phyloP scores from a whole-genome alignment of 2,888 invertebrate species.

The Lathronympha strigana region DNA sequence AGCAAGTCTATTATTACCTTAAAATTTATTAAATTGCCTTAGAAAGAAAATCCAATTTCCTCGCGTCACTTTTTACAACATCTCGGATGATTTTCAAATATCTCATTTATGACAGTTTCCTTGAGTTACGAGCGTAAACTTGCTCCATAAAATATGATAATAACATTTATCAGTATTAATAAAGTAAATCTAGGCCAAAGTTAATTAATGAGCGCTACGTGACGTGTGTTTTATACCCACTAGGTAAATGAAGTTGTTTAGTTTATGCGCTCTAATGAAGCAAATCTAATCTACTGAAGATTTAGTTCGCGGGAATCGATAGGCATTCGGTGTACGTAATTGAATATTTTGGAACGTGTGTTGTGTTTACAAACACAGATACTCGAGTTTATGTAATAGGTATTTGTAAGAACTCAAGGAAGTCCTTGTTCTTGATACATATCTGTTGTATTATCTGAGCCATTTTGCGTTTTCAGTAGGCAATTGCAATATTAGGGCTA shows the following conservation, averaged over 20 bases:
- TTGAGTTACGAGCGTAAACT: conserved; percentile 15
- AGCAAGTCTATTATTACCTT: not conserved
- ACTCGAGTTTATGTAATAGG: no score
- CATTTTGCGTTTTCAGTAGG: no score
- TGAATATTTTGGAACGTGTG: not conserved
- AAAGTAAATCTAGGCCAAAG: conserved; percentile 20
- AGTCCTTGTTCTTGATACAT: no score
- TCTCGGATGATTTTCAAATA: conserved; percentile 12
- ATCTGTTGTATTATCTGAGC: no score
- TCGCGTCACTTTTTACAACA: not conserved
- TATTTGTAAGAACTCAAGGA: no score
- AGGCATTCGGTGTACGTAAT: not conserved
- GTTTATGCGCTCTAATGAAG: conserved; percentile 24
- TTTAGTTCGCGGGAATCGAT: conserved; percentile 1
- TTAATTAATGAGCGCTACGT: conserved; percentile 24
- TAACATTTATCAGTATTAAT: conserved; percentile 27
- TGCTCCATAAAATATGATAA: conserved; percentile 31
- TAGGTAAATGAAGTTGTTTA: conserved; percentile 13
- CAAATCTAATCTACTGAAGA: no score
- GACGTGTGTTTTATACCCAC: conserved; percentile 11
- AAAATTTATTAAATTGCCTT: not conserved
- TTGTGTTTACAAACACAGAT: no score
- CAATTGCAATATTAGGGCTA: no score
- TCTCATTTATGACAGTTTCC: conserved; percentile 12
- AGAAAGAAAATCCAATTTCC: not conserved